These are phyloP conservation scores for Drosophila oshimai DNA, from an alignment of 1,140 invertebrate species.

Conservation along the genomic window DNA sequence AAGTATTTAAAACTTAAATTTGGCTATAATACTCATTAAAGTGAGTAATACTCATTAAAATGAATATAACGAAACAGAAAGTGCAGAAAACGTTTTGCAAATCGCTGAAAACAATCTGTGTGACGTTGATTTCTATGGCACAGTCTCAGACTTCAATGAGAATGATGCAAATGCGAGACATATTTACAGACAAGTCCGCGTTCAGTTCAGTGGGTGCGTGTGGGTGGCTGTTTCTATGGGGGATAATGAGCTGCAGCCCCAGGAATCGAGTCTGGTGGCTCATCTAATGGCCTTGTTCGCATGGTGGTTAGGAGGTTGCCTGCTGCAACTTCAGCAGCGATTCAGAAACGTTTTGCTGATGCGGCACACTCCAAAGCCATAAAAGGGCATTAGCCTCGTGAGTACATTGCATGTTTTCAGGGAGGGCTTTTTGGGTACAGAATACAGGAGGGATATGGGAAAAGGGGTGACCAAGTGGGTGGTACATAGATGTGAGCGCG, in stretches of 20 bases:
- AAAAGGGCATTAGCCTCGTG: constrained; percentile 75
- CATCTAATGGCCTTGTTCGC: constrained; percentile 36
- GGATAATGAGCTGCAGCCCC: constrained; percentile 56
- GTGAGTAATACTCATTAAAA: too few relatives aligned
- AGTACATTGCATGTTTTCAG: constrained; percentile 43
- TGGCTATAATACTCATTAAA: too few relatives aligned
- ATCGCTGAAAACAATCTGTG: constrained; percentile 20
- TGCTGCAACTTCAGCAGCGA: constrained; percentile 13
- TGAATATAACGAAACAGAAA: background rate
- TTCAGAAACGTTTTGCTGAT: constrained; percentile 57
- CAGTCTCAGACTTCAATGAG: constrained; percentile 12
- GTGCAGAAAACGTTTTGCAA: background rate
- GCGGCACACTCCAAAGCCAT: constrained; percentile 70
- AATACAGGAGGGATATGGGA: background rate
- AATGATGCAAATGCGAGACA: constrained; percentile 54
- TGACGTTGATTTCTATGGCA: constrained; percentile 26
- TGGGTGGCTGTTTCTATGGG: constrained; percentile 2
- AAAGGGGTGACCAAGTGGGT: background rate
- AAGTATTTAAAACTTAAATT: too few relatives aligned
- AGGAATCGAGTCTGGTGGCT: constrained; percentile 4
- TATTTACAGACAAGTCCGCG: constrained; percentile 16
- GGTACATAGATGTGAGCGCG: constrained; percentile 22
- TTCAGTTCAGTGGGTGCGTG: background rate
- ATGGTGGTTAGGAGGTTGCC: constrained; percentile 13
- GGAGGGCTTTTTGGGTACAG: constrained; percentile 3